Base-by-base conservation (phyloP, 2,888 invertebrate species). In the Hypena proboscidalis region DNA sequence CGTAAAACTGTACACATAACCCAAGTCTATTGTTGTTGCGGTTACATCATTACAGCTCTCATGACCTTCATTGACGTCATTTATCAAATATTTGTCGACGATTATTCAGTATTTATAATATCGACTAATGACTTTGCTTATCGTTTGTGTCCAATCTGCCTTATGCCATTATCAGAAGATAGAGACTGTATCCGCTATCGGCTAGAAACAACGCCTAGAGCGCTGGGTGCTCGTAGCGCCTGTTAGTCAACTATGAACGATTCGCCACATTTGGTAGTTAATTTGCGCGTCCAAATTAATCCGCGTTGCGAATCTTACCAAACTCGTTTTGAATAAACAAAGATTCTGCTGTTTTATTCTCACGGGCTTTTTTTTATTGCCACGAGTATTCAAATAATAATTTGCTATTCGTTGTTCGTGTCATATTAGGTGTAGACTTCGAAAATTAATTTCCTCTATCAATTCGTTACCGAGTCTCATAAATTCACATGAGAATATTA, bases 1-100 rank as follows among this genome's bases (percentile, higher is more conserved):
- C 67, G 58, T 38, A 59, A 67, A 67, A 65, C 64, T 63, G 53
- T 76, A 73, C 68, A 67, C 67, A 72, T 72, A 74, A 75, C 68
- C 62, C 56, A 58, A 61, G 56, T 63, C 68, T 76, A 77, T 80
- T 78, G 74, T 79, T 74, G 67, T 67, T 70, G 67, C 63, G 70
- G 70, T 85, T 83, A 85, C 85, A 83, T 86, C 80, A 85, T 70
- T 70, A 65, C 21, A 37, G 40, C 52, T 56, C 39, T 30, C n/a
- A 23, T 68, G 83, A 74, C 88, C 88, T 86, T 86, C 84, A 61
- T 49, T 56, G 70, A 66, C 70, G 74, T 75, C 68, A 72, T 69
- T 71, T 71, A 77, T 73, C 72, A 70, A 76, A 74, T 74, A 77
- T 74, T 77, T 71, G 62, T 72, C 64, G 54, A 58, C 69, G 70